A percentile compares a stretch with the other conserved stretches of the same genome.
phyloP scores from a whole-genome alignment of 2,797 vertebrate species.

The Sylvia borin region DNA sequence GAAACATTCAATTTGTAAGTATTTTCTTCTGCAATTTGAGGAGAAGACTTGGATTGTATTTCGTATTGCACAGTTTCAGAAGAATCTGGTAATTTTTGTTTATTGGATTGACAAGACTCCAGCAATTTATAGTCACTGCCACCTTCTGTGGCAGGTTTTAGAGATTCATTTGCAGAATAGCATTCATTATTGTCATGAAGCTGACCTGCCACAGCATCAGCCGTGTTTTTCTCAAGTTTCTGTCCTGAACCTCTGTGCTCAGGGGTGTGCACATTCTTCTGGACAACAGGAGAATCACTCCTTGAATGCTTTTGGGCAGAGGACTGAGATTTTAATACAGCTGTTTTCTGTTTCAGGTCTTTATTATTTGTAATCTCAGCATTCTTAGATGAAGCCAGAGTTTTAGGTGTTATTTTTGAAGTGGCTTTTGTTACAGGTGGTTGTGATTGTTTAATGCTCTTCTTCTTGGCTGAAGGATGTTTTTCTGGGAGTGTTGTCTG shows the following conservation, averaged over 20 bases:
- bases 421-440: conserved; percentile 74
- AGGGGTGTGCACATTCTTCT: conserved; percentile 69
- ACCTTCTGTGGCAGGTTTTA: not conserved
- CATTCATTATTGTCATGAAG: conserved; percentile 25
- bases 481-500: conserved; percentile 64
- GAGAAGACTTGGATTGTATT: not conserved
- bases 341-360: conserved; percentile 81
- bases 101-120: not conserved
- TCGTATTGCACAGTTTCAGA: conserved; percentile 42
- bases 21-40: not conserved
- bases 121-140: not conserved
- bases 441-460: conserved; percentile 74
- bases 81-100: conserved; percentile 35
- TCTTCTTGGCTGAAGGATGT: conserved; percentile 79
- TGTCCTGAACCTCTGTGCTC: conserved; percentile 20
- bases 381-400: conserved; percentile 72
- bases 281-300: conserved; percentile 72
- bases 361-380: conserved; percentile 74
- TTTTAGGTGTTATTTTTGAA: conserved; percentile 76
- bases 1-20: conserved; percentile 14
- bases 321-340: conserved; percentile 74
- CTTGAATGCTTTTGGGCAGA: conserved; percentile 74
- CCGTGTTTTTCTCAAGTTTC: not conserved
- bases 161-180: conserved; percentile 8
- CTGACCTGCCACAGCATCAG: not conserved